Conservation (phyloP, 2,888 invertebrate genomes). For the Amiota minor region DNA sequence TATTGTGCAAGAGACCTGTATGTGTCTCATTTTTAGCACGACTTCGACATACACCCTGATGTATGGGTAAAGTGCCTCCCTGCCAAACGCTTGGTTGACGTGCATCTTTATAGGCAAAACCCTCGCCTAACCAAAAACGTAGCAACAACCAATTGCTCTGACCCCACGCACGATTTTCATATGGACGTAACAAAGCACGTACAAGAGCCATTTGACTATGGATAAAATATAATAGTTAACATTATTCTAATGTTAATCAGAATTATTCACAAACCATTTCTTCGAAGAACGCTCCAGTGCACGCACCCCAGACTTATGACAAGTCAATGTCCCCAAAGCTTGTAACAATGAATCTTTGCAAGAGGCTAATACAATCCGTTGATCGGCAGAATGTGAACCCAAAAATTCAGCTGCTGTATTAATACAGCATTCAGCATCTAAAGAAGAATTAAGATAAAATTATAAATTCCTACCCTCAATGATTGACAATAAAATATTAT, state of each 20-base stretch:
- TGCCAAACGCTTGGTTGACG: conserved; percentile 76
- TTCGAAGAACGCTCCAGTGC: conserved; percentile 81
- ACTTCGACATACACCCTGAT: conserved; percentile 69
- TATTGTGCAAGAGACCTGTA: conserved; percentile 72
- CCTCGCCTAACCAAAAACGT: conserved; percentile 88
- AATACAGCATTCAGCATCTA: conserved; percentile 78
- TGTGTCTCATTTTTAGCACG: conserved; percentile 72
- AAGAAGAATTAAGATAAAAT: not conserved
- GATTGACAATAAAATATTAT: not conserved
- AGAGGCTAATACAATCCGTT: conserved; percentile 82
- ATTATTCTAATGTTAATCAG: conserved; percentile 32
- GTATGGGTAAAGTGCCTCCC: conserved; percentile 71
- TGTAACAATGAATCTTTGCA: conserved; percentile 85
- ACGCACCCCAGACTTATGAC: conserved; percentile 81
- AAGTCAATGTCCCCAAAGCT: conserved; percentile 84
- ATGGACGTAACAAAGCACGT: conserved; percentile 82
- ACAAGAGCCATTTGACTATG: conserved; percentile 79
- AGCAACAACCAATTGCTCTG: conserved; percentile 90
- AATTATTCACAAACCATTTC: conserved; percentile 47
- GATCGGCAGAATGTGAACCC: conserved; percentile 83
- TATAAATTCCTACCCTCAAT: not conserved
- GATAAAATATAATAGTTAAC: not conserved
- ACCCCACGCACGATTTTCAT: conserved; percentile 87
- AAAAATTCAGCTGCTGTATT: conserved; percentile 82
- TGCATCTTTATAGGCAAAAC: conserved; percentile 83